Conservation (phyloP, 2,113 vertebrate species). For the Geococcyx californianus region DNA sequence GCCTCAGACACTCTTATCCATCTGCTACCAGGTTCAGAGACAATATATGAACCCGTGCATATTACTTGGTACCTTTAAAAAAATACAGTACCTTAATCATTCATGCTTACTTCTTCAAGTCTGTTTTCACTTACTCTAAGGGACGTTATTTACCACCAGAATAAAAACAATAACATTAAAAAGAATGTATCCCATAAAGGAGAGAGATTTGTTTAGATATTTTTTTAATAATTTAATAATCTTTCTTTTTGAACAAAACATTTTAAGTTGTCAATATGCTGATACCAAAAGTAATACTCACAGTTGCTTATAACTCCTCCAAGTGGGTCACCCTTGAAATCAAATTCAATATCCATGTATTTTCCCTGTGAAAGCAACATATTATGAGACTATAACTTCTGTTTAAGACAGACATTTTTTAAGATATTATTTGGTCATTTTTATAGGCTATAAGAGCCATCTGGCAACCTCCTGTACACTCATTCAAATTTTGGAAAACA, state of each 20-base stretch:
- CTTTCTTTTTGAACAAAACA: neutral
- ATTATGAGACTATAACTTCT: neutral
- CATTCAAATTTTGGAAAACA: neutral
- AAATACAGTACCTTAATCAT: neutral
- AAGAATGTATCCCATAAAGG: neutral
- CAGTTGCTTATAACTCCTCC: constrained; percentile 99
- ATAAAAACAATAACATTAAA: neutral
- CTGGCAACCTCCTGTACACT: neutral
- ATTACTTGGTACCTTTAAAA: neutral
- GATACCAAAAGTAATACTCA: constrained; percentile 78
- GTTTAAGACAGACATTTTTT: neutral
- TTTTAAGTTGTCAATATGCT: neutral
- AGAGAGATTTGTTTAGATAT: neutral
- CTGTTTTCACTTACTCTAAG: neutral
- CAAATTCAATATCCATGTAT: constrained; percentile 99
- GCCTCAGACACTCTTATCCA: neutral
- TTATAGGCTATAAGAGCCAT: neutral
- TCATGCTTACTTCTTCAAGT: neutral
- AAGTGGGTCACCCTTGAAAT: constrained; percentile 97
- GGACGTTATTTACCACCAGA: neutral
- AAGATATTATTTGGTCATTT: neutral
- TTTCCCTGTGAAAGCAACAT: constrained; percentile 87
- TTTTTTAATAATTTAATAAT: neutral
- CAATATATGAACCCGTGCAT: rapidly evolving
- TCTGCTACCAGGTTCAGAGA: neutral